Evolutionary conservation across 2,113 vertebrate genomes (phyloP), one percentile per base, ranked within the genome.

Genomic region (Etheostoma cragini): DNA sequence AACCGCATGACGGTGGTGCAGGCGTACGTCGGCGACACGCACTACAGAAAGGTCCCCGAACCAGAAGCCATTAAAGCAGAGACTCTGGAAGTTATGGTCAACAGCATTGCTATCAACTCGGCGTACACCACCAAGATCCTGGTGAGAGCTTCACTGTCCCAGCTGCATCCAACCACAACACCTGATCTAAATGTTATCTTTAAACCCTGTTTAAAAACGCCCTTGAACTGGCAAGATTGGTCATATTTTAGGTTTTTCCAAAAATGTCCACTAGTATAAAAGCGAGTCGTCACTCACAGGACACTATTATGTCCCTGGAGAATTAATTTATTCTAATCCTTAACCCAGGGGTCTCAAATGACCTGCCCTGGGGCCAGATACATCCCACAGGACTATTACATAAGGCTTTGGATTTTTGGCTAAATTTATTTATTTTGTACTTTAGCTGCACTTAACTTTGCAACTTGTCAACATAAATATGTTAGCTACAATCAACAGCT

Each of bases 1-100:
- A 99, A 99, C 94, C 97, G 98, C 78, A 99, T 99, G 98, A 98
- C 97, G 0, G 98, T 99, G 94, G 97, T 99, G 5, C 97, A 99
- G 89, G 96, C 95, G 0, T 98, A 95, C 3, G 8, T 99, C 0
- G 97, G 97, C 0, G 96, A 96, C 84, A 96, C 93, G 0, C 96
- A 96, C 87, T 96, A 97, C 90, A 95, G 89, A 58, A 94, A 91
- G 4, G 81, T 98, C 76, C 98, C 98, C 0, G 96, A 96, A 49
- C 96, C 98, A 0, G 96, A 97, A 0, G 94, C 65, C 91, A 94
- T 99, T 64, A 91, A 93, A 50, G 93, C 97, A 16, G 95, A 93
- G 26, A 76, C 91, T 5, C 89, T 99, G 70, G 97, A 99, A 67
- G 57, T 96, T 0, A 64, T 99, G 45, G 95, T 99, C 66, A 98